A percentile compares a stretch with the other conserved stretches of the same genome.
Evolutionary conservation across 2,113 vertebrate species (phyloP).

Genomic region (Sapayoa aenigma): DNA sequence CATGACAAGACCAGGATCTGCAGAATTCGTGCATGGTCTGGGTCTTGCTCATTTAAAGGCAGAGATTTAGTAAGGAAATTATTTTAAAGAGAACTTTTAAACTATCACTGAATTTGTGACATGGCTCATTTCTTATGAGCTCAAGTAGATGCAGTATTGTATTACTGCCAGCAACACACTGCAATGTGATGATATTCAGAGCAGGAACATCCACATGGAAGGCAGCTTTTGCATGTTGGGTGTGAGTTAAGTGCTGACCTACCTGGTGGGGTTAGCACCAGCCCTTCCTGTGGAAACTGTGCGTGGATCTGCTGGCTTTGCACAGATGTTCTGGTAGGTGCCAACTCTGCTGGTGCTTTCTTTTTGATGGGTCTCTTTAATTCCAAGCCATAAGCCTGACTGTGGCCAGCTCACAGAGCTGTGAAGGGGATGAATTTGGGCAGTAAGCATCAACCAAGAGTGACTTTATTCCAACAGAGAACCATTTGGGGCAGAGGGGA

Average conservation of each 20-base stretch:
- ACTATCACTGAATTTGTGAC: not conserved
- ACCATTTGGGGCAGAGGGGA: not conserved
- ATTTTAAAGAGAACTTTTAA: not conserved
- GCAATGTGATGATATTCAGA: not conserved
- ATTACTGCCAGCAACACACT: not conserved
- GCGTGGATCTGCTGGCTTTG: not conserved
- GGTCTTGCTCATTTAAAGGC: not conserved
- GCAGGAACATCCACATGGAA: not conserved
- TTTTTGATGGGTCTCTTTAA: not conserved
- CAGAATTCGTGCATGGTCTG: not conserved
- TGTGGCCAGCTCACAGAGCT: not conserved
- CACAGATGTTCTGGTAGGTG: fast-evolving
- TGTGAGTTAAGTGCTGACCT: not conserved
- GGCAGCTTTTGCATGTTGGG: fast-evolving
- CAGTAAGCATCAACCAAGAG: not conserved
- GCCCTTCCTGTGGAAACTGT: fast-evolving
- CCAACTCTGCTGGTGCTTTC: not conserved
- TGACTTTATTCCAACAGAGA: not conserved
- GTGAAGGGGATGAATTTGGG: not conserved
- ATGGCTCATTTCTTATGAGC: not conserved
- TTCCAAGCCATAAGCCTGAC: not conserved
- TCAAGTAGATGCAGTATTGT: not conserved
- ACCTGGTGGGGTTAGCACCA: fast-evolving
- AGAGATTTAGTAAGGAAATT: not conserved
- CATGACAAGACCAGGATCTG: fast-evolving